Percentiles rank a stretch among this genome's conserved stretches.
phyloP scores from a whole-genome alignment of 2,888 invertebrate genomes.

The Eretmocerus hayati region DNA sequence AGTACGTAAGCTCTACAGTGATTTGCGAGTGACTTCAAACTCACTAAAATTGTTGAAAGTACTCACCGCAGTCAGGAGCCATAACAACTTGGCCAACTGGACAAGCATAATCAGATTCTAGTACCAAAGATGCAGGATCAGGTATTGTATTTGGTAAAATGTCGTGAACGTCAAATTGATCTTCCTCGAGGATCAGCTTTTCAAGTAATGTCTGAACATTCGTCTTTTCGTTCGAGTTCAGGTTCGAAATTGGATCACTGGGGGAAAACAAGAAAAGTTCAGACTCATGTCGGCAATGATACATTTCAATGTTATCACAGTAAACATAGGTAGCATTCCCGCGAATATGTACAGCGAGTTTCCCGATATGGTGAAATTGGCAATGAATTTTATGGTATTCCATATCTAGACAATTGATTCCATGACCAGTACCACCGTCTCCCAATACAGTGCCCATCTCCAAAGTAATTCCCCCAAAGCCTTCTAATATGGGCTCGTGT shows the following conservation, averaged over 20 bases:
- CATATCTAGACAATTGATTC: too few relatives aligned
- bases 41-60: not conserved
- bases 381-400: too few relatives aligned
- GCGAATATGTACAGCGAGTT: too few relatives aligned
- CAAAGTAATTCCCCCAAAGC: too few relatives aligned
- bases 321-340: too few relatives aligned
- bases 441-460: too few relatives aligned
- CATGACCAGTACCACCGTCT: too few relatives aligned
- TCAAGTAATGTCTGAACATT: conserved; percentile 78
- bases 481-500: too few relatives aligned
- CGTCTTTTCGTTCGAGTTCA: conserved; percentile 80
- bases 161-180: conserved; percentile 87
- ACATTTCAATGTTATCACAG: too few relatives aligned
- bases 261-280: too few relatives aligned
- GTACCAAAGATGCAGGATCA: conserved; percentile 78
- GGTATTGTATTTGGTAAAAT: conserved; percentile 91
- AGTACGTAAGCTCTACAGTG: not conserved
- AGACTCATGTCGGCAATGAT: too few relatives aligned
- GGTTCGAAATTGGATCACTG: conserved; percentile 84
- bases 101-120: conserved; percentile 90
- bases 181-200: conserved; percentile 85
- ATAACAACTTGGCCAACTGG: conserved; percentile 89
- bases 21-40: not conserved
- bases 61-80: conserved; percentile 84
- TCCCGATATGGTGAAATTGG: too few relatives aligned